Evolutionary conservation across 2,888 invertebrate genomes (phyloP).

Genomic region (Brenthis ino): DNA sequence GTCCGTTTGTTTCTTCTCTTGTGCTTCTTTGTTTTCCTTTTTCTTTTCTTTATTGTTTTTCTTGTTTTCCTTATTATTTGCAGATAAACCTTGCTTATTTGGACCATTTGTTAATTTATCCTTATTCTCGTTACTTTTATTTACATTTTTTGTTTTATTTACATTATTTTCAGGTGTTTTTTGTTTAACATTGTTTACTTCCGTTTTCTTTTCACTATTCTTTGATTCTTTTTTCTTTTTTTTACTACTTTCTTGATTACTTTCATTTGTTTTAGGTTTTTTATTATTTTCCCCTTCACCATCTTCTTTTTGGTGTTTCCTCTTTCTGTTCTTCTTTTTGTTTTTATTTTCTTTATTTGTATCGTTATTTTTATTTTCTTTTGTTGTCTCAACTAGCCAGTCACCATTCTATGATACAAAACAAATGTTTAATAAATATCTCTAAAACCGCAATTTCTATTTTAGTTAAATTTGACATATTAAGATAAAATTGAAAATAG

Average conservation of each 20-base stretch:
- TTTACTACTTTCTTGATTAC: neutral
- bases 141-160: conserved; percentile 24
- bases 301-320: conserved; percentile 40
- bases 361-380: conserved; percentile 42
- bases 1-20: conserved; percentile 33
- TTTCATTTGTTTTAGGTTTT: conserved; percentile 35
- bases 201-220: conserved; percentile 33
- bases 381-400: conserved; percentile 60
- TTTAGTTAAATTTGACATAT: too few species aligned
- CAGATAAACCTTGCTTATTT: conserved; percentile 32
- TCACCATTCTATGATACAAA: conserved; percentile 55
- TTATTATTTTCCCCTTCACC: conserved; percentile 31
- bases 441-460: too few species aligned
- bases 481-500: too few species aligned
- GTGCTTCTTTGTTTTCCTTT: conserved; percentile 29
- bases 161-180: conserved; percentile 20
- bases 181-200: conserved; percentile 27
- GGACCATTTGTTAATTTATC: conserved; percentile 32
- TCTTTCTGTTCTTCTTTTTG: conserved; percentile 45
- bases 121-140: conserved; percentile 14
- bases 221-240: neutral
- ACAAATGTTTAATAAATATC: neutral
- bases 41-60: conserved; percentile 34
- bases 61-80: conserved; percentile 31
- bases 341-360: conserved; percentile 57